Conservation (phyloP, 2,888 invertebrate genomes). For the Eupithecia inturbata region DNA sequence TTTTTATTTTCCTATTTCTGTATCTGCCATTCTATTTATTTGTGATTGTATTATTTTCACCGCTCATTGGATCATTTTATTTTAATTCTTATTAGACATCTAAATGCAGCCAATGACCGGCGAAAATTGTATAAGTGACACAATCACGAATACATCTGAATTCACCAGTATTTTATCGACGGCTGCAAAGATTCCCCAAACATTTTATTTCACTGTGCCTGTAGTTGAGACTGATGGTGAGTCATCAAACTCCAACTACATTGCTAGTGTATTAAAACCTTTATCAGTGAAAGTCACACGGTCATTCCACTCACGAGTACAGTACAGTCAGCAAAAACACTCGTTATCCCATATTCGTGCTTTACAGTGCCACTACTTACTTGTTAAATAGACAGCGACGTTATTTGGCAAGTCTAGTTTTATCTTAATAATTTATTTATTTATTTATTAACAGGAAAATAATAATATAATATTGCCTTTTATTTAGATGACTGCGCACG, state of each 20-base stretch:
- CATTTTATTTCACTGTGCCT: background rate
- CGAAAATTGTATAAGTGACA: background rate
- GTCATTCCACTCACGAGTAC: slow-evolving; percentile 44
- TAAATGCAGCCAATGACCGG: background rate
- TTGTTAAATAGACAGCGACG: background rate
- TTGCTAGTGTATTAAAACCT: slow-evolving; percentile 19
- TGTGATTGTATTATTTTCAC: too few relatives aligned
- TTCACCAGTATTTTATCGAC: too few relatives aligned
- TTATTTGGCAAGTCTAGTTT: background rate
- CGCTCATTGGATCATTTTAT: too few relatives aligned
- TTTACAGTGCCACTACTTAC: background rate
- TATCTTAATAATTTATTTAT: too few relatives aligned
- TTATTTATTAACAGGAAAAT: too few relatives aligned
- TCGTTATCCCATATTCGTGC: slow-evolving; percentile 28
- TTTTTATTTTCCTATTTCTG: background rate
- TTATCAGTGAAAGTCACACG: slow-evolving; percentile 47
- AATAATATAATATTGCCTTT: too few relatives aligned
- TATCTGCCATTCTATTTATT: too few relatives aligned
- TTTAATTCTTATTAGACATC: too few relatives aligned
- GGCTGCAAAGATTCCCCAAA: background rate
- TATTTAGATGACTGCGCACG: too few relatives aligned
- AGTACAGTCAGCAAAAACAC: slow-evolving; percentile 38
- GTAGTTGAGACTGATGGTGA: background rate
- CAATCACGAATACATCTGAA: too few relatives aligned
- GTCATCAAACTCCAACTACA: background rate